Conservation (phyloP, 2,113 vertebrate species). For the Chionomys nivalis region DNA sequence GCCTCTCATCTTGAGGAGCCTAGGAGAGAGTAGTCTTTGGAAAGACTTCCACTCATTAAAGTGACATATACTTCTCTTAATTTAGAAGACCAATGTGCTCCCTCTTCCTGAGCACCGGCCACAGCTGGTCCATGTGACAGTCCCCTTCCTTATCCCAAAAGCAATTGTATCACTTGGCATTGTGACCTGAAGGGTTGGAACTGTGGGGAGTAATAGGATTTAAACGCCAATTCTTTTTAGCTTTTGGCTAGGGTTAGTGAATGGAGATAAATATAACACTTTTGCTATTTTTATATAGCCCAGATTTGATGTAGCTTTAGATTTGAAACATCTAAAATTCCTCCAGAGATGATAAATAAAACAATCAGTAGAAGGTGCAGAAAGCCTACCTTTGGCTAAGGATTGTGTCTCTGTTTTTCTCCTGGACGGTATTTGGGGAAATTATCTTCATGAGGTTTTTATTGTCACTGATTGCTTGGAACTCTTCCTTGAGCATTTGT, state of each 20-base stretch:
- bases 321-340: slow-evolving; percentile 72
- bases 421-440: slow-evolving; percentile 54
- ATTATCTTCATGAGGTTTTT: slow-evolving; percentile 62
- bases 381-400: slow-evolving; percentile 14
- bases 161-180: slow-evolving; percentile 67
- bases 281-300: slow-evolving; percentile 74
- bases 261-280: slow-evolving; percentile 53
- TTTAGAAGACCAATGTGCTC: slow-evolving; percentile 13
- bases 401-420: slow-evolving; percentile 31
- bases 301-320: slow-evolving; percentile 62
- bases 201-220: slow-evolving; percentile 65
- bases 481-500: slow-evolving; percentile 70
- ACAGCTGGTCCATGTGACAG: slow-evolving; percentile 38
- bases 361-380: not conserved
- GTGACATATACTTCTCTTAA: slow-evolving; percentile 1
- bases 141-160: slow-evolving; percentile 56
- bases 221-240: slow-evolving; percentile 64
- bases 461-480: slow-evolving; percentile 63
- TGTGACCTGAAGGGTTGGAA: slow-evolving; percentile 21
- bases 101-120: slow-evolving; percentile 15
- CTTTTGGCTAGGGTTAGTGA: slow-evolving; percentile 61
- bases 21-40: not conserved
- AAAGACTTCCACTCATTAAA: slow-evolving; percentile 19
- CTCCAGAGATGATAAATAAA: slow-evolving; percentile 67
- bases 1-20: not conserved